Conservation (phyloP, 1,140 invertebrate species). For the Achatina immaculata region DNA sequence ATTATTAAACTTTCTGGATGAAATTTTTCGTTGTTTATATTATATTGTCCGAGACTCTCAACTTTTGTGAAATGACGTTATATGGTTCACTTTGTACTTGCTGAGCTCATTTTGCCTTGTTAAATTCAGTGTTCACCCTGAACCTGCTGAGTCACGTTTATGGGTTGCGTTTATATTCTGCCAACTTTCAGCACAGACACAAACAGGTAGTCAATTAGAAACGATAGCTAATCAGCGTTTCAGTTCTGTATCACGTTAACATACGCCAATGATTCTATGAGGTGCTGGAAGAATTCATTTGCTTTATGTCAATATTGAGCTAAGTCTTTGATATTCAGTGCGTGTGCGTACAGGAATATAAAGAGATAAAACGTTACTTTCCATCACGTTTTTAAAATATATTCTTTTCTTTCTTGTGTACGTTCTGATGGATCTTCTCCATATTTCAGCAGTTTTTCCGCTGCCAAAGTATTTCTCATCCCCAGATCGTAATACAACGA, state of each 20-base stretch:
- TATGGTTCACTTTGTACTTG: no score
- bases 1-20: no score
- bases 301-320: neutral
- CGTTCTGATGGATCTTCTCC: slow-evolving; percentile 53
- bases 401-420: slow-evolving; percentile 27
- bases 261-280: neutral
- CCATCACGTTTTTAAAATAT: slow-evolving; percentile 38
- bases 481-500: slow-evolving; percentile 56
- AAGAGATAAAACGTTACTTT: neutral
- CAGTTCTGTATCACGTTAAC: no score
- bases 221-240: no score
- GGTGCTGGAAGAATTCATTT: neutral
- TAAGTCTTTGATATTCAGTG: neutral
- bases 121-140: no score
- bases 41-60: no score
- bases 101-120: no score
- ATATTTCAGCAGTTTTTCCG: slow-evolving; percentile 55
- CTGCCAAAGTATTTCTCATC: slow-evolving; percentile 55
- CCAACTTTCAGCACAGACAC: neutral
- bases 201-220: neutral
- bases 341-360: slow-evolving; percentile 34
- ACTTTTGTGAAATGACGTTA: no score
- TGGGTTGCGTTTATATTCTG: neutral
- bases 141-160: neutral
- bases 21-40: no score